Evolutionary conservation across 1,140 invertebrate genomes (phyloP).

Genomic region (Drosophila setifemur): DNA sequence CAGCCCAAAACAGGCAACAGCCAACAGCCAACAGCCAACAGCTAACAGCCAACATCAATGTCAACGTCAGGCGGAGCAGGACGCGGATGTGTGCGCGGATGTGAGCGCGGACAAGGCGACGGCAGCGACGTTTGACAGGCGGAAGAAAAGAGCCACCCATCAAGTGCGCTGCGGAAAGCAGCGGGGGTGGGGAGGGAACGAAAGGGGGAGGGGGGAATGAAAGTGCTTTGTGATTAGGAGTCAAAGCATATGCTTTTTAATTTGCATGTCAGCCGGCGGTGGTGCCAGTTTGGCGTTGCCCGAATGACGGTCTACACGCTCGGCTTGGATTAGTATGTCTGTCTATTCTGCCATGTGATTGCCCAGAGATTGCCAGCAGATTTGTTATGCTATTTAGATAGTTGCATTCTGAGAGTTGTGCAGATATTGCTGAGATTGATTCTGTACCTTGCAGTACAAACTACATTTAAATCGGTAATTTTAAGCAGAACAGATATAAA

Average conservation of each 20-base stretch:
- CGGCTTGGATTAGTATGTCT: background rate
- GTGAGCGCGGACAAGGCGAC: conserved; percentile 50
- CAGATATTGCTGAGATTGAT: too few relatives aligned
- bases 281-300: conserved; percentile 18
- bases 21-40: conserved; percentile 24
- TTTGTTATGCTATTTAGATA: too few relatives aligned
- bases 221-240: conserved; percentile 55
- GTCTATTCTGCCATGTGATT: background rate
- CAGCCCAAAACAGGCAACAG: conserved; percentile 21
- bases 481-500: too few relatives aligned
- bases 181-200: background rate
- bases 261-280: conserved; percentile 49
- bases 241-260: conserved; percentile 56
- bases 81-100: conserved; percentile 29
- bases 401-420: too few relatives aligned
- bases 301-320: background rate
- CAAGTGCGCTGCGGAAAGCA: conserved; percentile 15
- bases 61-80: conserved; percentile 59
- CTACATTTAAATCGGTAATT: too few relatives aligned
- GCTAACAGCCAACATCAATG: conserved; percentile 71
- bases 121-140: conserved; percentile 54
- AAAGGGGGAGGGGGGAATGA: conserved; percentile 3
- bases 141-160: conserved; percentile 58
- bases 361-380: too few relatives aligned
- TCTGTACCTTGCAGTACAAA: too few relatives aligned